phyloP scores from a whole-genome alignment of 37 sponge, comb jelly and placozoan species.

The Hexactinellida sp. region DNA sequence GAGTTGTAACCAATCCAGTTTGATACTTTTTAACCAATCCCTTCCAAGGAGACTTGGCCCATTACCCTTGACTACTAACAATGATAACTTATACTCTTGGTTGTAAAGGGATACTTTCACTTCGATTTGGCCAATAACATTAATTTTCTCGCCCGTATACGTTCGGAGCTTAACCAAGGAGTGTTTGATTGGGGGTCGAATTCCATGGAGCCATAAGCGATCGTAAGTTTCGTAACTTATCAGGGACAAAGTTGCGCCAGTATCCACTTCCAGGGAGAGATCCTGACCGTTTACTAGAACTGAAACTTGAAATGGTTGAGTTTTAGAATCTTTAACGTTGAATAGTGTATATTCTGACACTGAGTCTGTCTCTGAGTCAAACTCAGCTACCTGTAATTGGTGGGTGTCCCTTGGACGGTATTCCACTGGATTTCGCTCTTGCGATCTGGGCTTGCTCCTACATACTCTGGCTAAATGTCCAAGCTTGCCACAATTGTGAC shows the following conservation, averaged over 20 bases:
- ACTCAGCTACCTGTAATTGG: background rate
- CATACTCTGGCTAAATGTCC: background rate
- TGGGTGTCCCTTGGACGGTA: background rate
- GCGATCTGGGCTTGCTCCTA: background rate
- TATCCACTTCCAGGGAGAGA: slow-evolving; percentile 10
- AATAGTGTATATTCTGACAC: background rate
- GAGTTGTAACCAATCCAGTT: slow-evolving; percentile 23
- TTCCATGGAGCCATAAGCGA: background rate
- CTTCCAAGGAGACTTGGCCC: slow-evolving; percentile 18
- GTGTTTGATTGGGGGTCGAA: background rate
- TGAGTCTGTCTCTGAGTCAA: background rate
- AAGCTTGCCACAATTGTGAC: background rate
- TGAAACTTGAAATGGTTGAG: background rate
- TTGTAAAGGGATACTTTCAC: background rate
- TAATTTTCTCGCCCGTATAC: slow-evolving; percentile 17
- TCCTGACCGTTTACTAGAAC: background rate
- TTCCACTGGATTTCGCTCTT: background rate
- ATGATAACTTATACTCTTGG: background rate
- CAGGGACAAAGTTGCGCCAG: slow-evolving; percentile 8
- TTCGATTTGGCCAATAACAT: slow-evolving; percentile 15
- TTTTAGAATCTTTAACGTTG: background rate
- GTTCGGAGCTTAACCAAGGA: slow-evolving; percentile 10
- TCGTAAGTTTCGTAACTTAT: slow-evolving; percentile 14
- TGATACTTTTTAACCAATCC: slow-evolving; percentile 13
- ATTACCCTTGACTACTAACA: slow-evolving; percentile 20